A percentile compares a stretch with the other conserved stretches of the same genome.
These are phyloP conservation scores for Paramuricea clavata DNA, from an alignment of 92 coral and sea anemone species.

Conservation along the genomic window DNA sequence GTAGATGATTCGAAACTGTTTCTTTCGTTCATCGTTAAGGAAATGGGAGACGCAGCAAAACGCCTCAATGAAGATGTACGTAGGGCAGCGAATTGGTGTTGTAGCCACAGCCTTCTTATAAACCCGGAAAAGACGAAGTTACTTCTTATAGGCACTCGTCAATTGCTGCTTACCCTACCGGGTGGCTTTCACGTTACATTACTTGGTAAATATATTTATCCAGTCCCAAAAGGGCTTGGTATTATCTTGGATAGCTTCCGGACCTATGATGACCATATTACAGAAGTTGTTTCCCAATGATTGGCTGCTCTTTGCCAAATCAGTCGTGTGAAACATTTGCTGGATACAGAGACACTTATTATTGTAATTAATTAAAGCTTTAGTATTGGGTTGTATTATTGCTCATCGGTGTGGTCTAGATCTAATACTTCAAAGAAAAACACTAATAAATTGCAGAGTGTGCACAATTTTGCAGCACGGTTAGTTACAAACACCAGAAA, in stretches of 20 bases:
- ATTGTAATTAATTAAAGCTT: too few relatives aligned
- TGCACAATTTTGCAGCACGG: too few relatives aligned
- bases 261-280: too few relatives aligned
- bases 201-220: neutral
- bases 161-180: neutral
- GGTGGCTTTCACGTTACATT: neutral
- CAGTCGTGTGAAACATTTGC: slow-evolving; percentile 43
- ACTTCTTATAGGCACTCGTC: slow-evolving; percentile 24
- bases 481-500: neutral
- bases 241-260: too few relatives aligned
- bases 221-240: neutral
- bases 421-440: neutral
- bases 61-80: neutral
- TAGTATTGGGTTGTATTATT: too few relatives aligned
- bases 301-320: slow-evolving; percentile 42
- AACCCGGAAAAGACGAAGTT: slow-evolving; percentile 28
- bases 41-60: neutral
- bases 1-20: slow-evolving; percentile 5
- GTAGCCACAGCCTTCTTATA: slow-evolving; percentile 1
- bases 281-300: slow-evolving; percentile 4
- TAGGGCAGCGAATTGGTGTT: slow-evolving; percentile 21
- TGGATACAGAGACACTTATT: slow-evolving; percentile 3
- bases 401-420: too few relatives aligned
- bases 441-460: neutral
- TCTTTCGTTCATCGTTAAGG: slow-evolving; percentile 14